Evolutionary conservation across 2,113 vertebrate genomes (phyloP).

Genomic region (Serinus canaria): DNA sequence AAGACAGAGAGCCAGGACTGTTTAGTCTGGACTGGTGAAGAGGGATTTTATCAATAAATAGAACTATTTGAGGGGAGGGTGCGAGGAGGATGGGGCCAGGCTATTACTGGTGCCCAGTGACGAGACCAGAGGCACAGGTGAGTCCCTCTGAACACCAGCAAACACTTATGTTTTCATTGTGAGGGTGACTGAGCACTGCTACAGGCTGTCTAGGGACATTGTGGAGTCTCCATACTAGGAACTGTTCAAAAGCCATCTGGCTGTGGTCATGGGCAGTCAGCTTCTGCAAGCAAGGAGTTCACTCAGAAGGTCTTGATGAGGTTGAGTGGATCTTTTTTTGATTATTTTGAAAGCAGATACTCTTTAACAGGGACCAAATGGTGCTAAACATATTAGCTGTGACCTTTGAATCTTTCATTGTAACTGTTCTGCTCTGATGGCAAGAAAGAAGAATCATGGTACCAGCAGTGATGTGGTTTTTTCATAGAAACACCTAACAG

Average conservation of each 20-base stretch:
- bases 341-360: neutral
- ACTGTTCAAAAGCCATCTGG: neutral
- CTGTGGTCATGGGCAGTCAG: rapidly evolving
- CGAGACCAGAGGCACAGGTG: neutral
- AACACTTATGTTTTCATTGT: neutral
- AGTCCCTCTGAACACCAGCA: neutral
- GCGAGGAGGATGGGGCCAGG: neutral
- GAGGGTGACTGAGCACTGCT: neutral
- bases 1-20: neutral
- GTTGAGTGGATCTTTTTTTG: neutral
- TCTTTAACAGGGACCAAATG: neutral
- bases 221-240: neutral
- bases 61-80: neutral
- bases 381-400: neutral
- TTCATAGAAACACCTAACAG: neutral
- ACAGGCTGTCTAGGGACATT: neutral
- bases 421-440: neutral
- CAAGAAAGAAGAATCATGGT: neutral
- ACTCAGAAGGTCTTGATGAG: neutral
- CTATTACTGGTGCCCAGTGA: neutral
- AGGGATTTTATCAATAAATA: neutral
- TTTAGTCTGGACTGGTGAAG: neutral
- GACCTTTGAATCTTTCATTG: neutral
- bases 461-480: neutral
- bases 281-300: neutral